Conservation (phyloP, 2,797 vertebrate species). For the Sebastes taczanowskii region DNA sequence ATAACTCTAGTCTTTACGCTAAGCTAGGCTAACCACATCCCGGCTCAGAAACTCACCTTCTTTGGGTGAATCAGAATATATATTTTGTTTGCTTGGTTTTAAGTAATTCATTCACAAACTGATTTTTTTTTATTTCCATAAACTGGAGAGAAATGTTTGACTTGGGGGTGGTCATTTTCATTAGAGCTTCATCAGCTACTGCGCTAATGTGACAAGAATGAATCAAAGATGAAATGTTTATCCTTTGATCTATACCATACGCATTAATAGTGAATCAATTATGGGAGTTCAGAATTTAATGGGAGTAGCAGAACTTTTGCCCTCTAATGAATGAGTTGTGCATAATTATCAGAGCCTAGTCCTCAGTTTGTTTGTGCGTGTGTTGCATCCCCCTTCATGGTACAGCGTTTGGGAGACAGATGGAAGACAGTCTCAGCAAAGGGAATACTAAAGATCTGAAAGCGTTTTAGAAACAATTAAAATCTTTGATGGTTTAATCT, state of each 20-base stretch:
- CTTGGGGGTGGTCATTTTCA: background rate
- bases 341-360: constrained; percentile 23
- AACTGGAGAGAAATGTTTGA: background rate
- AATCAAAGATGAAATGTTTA: background rate
- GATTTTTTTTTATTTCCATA: background rate
- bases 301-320: constrained; percentile 23
- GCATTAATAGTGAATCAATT: constrained; percentile 10
- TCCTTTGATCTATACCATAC: constrained; percentile 27
- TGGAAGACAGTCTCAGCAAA: constrained; percentile 74
- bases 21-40: background rate
- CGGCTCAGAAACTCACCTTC: background rate
- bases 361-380: constrained; percentile 13
- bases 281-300: constrained; percentile 12
- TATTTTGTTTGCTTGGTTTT: background rate
- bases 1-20: background rate
- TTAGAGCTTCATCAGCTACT: background rate
- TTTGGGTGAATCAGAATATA: background rate
- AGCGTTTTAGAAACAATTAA: constrained; percentile 85
- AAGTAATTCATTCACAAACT: background rate
- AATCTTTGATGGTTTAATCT: constrained; percentile 84
- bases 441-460: constrained; percentile 81
- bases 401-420: constrained; percentile 69
- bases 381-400: constrained; percentile 32
- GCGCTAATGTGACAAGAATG: background rate
- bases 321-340: constrained; percentile 35